Evolutionary conservation across 2,888 invertebrate genomes (phyloP).

Genomic region (Tetragnatha montana): DNA sequence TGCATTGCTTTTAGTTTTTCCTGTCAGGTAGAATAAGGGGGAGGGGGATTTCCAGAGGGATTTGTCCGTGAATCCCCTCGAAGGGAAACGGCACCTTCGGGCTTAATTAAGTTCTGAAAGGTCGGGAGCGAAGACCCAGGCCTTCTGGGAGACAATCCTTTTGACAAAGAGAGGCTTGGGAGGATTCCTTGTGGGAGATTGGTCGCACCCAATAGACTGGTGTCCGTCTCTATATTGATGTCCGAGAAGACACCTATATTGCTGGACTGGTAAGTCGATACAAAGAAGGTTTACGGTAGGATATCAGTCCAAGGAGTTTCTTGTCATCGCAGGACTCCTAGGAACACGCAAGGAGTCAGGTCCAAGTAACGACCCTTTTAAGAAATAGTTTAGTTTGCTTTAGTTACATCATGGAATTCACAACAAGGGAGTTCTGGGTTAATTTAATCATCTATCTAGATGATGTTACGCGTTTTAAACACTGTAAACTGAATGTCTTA

Average conservation of each 20-base stretch:
- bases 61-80: constrained; percentile 14
- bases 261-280: no score
- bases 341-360: no score
- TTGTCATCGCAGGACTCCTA: no score
- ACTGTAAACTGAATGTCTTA: no score
- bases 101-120: constrained; percentile 44
- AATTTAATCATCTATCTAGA: no score
- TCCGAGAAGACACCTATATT: not conserved
- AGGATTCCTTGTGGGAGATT: not conserved
- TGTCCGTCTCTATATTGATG: not conserved
- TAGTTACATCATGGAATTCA: no score
- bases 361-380: no score
- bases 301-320: no score
- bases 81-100: constrained; percentile 27
- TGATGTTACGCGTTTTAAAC: no score
- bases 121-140: not conserved
- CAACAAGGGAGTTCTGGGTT: no score
- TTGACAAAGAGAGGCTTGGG: constrained; percentile 28
- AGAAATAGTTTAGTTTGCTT: no score
- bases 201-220: not conserved
- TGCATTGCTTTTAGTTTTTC: not conserved
- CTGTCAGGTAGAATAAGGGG: not conserved
- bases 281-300: no score
- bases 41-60: not conserved
- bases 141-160: not conserved